Conservation (phyloP, 2,888 invertebrate species). For the Chloroclysta siterata region DNA sequence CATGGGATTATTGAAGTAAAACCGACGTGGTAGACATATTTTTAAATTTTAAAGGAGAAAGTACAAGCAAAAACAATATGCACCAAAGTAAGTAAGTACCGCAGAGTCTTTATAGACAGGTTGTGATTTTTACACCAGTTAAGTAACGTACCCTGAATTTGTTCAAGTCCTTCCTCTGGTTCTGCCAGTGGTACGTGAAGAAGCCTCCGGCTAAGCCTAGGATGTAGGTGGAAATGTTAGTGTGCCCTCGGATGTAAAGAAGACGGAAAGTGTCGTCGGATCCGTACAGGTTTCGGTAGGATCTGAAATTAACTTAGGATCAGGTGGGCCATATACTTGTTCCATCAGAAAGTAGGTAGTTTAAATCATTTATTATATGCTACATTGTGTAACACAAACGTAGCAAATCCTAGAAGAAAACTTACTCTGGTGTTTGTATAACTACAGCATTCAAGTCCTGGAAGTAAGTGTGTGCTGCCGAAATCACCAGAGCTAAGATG, state of each 20-base stretch:
- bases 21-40: too few relatives aligned
- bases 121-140: too few relatives aligned
- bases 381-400: background rate
- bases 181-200: conserved; percentile 65
- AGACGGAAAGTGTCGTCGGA: conserved; percentile 65
- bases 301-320: conserved; percentile 44
- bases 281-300: conserved; percentile 62
- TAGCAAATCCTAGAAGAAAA: conserved; percentile 18
- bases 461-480: conserved; percentile 68
- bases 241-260: conserved; percentile 70
- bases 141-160: conserved; percentile 56
- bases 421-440: conserved; percentile 76
- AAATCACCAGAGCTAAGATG: conserved; percentile 51
- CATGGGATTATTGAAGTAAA: too few relatives aligned
- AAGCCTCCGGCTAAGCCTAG: conserved; percentile 73
- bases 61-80: too few relatives aligned
- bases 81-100: too few relatives aligned
- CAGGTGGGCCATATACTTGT: too few relatives aligned
- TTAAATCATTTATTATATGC: too few relatives aligned
- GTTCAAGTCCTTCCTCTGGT: conserved; percentile 52
- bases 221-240: conserved; percentile 71
- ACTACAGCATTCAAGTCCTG: conserved; percentile 69
- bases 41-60: too few relatives aligned
- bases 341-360: too few relatives aligned
- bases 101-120: too few relatives aligned